A percentile compares a stretch with the other conserved stretches of the same genome.
Conservation (phyloP, 2,888 invertebrate genomes). For the Petrolisthes cinctipes region DNA sequence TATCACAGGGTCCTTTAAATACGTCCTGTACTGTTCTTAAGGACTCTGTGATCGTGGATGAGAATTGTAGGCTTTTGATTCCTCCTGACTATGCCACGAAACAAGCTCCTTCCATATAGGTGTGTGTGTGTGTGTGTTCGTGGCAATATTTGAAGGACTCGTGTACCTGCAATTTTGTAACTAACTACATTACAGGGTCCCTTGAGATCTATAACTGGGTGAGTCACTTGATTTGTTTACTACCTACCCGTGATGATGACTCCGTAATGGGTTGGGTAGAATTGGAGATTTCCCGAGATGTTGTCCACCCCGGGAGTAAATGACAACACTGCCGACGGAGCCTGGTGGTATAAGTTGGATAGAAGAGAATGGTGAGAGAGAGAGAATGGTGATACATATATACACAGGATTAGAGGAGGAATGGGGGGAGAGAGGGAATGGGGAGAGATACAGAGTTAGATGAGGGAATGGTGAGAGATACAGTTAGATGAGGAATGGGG, state of each 20-base stretch:
- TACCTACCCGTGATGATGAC: conserved; percentile 40
- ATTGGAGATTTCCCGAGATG: conserved; percentile 39
- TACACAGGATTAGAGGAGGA: background rate
- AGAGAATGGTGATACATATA: background rate
- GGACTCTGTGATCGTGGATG: too few relatives aligned
- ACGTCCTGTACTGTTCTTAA: background rate
- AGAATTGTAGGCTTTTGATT: too few relatives aligned
- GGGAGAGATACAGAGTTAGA: background rate
- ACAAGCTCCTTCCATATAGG: too few relatives aligned
- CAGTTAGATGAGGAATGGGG: background rate
- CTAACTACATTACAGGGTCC: too few relatives aligned
- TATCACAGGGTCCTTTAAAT: background rate
- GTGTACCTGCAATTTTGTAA: too few relatives aligned
- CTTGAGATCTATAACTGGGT: too few relatives aligned
- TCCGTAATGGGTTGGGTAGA: conserved; percentile 18
- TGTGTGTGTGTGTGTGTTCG: too few relatives aligned
- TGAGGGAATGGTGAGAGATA: background rate
- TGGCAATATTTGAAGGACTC: too few relatives aligned
- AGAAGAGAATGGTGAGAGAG: background rate
- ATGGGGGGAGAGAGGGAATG: background rate
- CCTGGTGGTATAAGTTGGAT: background rate
- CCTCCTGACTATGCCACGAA: too few relatives aligned
- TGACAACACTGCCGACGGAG: conserved; percentile 41
- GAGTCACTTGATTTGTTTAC: too few relatives aligned
- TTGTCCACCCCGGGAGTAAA: conserved; percentile 40